phyloP scores from a whole-genome alignment of 1,140 invertebrate genomes.

The Adelges cooleyi region DNA sequence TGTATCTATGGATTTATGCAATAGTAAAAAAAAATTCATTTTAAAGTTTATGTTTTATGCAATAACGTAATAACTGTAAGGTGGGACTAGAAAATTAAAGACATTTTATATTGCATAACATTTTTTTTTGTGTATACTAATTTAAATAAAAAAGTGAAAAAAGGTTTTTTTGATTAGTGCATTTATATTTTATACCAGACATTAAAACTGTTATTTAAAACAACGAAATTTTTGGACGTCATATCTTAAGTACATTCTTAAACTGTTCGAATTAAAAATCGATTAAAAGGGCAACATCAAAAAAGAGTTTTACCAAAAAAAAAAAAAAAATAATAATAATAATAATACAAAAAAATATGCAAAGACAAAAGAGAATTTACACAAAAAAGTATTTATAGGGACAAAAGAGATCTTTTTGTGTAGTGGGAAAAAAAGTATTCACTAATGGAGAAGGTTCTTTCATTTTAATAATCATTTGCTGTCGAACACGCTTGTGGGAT shows the following conservation, averaged over 20 bases:
- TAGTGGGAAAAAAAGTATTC: constrained; percentile 17
- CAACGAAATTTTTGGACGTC: too few relatives aligned
- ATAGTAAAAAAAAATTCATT: too few relatives aligned
- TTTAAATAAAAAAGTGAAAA: too few relatives aligned
- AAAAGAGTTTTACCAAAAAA: not conserved
- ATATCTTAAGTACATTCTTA: not conserved
- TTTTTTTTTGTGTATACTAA: too few relatives aligned
- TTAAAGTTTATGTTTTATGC: too few relatives aligned
- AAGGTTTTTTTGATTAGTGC: too few relatives aligned
- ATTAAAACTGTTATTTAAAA: too few relatives aligned
- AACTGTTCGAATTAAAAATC: constrained; percentile 17
- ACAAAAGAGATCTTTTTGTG: constrained; percentile 16
- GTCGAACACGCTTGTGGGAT: not conserved
- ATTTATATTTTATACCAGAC: too few relatives aligned
- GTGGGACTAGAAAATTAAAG: too few relatives aligned
- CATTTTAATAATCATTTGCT: constrained; percentile 23
- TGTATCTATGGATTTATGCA: too few relatives aligned
- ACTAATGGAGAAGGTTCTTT: constrained; percentile 16
- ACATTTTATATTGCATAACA: too few relatives aligned
- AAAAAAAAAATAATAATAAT: constrained; percentile 6
- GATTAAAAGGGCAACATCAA: constrained; percentile 1
- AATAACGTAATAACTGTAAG: too few relatives aligned
- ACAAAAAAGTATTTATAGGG: not conserved
- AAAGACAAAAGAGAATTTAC: constrained; percentile 15
- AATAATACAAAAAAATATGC: constrained; percentile 9